These are phyloP conservation scores for Electrona antarctica DNA, from an alignment of 2,113 vertebrate species.

Conservation along the genomic window DNA sequence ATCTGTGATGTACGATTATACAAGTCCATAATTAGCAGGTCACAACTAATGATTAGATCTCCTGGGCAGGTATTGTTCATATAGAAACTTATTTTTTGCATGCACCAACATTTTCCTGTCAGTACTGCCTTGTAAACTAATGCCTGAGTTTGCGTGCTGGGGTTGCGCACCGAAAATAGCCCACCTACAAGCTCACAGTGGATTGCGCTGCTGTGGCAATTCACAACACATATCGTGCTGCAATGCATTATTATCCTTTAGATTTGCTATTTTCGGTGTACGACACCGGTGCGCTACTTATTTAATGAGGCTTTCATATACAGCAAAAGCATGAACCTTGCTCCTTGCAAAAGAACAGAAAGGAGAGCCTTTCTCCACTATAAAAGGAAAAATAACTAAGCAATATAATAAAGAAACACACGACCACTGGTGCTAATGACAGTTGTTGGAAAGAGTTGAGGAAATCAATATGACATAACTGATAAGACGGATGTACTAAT, in stretches of 20 bases:
- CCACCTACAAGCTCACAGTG: no score
- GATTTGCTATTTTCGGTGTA: no score
- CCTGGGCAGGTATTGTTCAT: slow-evolving; percentile 31
- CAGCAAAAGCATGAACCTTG: slow-evolving; percentile 46
- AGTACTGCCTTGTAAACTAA: slow-evolving; percentile 27
- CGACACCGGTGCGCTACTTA: no score
- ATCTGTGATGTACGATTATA: slow-evolving; percentile 20
- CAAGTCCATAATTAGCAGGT: slow-evolving; percentile 40
- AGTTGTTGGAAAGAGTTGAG: slow-evolving; percentile 68
- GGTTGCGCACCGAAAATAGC: no score
- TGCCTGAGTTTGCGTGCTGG: no score
- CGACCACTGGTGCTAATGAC: slow-evolving; percentile 71
- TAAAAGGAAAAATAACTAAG: slow-evolving; percentile 44
- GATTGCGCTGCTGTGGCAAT: no score
- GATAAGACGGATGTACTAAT: slow-evolving; percentile 73
- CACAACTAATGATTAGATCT: slow-evolving; percentile 38
- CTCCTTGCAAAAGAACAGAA: slow-evolving; percentile 28
- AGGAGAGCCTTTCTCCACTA: slow-evolving; percentile 48
- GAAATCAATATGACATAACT: slow-evolving; percentile 70
- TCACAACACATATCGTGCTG: no score
- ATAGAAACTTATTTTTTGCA: slow-evolving; percentile 44
- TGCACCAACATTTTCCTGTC: slow-evolving; percentile 47
- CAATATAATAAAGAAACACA: slow-evolving; percentile 59
- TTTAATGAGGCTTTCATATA: neutral
- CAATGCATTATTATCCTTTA: no score